These are phyloP conservation scores for Stenurella melanura DNA, from an alignment of 2,888 invertebrate species.

Conservation along the genomic window DNA sequence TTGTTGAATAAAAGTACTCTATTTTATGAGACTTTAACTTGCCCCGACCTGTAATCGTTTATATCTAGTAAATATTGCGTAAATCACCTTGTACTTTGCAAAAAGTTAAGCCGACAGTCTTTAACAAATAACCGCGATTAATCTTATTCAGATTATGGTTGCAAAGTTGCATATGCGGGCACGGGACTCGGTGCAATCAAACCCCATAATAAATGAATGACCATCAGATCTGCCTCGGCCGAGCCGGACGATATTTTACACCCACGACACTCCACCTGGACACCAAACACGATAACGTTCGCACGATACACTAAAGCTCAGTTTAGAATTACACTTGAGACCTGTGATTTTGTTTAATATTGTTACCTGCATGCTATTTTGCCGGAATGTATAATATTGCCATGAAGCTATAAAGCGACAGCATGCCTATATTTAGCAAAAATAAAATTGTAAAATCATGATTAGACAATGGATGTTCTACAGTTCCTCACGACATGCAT, in stretches of 20 bases:
- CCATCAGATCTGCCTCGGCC: slow-evolving; percentile 53
- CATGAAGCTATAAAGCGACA: not conserved
- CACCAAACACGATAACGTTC: slow-evolving; percentile 63
- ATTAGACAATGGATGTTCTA: not conserved
- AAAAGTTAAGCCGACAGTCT: slow-evolving; percentile 56
- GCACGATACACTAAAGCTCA: slow-evolving; percentile 64
- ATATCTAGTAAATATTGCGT: slow-evolving; percentile 25
- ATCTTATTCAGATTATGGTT: slow-evolving; percentile 59
- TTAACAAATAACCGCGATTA: slow-evolving; percentile 60
- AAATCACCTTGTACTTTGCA: slow-evolving; percentile 53
- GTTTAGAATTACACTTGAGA: slow-evolving; percentile 54
- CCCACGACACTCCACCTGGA: slow-evolving; percentile 62
- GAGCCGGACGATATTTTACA: slow-evolving; percentile 61
- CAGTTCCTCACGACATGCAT: not conserved
- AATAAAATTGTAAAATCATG: slow-evolving; percentile 1
- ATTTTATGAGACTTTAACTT: too few species aligned
- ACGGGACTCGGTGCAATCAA: slow-evolving; percentile 38
- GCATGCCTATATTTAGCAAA: not conserved
- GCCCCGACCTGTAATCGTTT: not conserved
- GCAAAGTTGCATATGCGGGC: slow-evolving; percentile 12
- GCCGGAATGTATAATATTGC: slow-evolving; percentile 39
- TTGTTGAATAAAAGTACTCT: too few species aligned
- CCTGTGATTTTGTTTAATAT: slow-evolving; percentile 48
- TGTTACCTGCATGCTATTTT: slow-evolving; percentile 22
- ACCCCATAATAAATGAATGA: slow-evolving; percentile 52